Conservation (phyloP, 1,140 invertebrate species). For the Meloidogyne floridensis region DNA sequence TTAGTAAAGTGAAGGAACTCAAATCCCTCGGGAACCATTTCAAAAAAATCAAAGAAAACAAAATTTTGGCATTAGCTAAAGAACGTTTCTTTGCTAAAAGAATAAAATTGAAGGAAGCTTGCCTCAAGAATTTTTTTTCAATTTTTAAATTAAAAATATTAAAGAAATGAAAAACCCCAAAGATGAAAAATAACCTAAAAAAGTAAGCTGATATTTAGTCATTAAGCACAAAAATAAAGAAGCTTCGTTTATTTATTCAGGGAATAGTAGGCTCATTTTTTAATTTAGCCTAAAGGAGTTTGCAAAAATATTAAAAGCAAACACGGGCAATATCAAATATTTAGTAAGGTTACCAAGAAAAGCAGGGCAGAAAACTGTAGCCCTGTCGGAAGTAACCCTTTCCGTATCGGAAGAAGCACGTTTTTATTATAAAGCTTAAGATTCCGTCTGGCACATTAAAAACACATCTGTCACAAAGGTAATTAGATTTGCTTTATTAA, state of each 20-base stretch:
- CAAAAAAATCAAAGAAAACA: neutral
- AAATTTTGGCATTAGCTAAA: neutral
- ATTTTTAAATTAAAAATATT: neutral
- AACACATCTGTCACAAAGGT: no score
- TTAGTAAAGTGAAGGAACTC: neutral
- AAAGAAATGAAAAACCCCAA: no score
- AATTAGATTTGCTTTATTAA: no score
- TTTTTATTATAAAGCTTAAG: no score
- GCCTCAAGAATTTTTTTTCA: neutral
- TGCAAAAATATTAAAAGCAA: neutral
- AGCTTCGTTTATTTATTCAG: neutral
- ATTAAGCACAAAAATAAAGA: neutral
- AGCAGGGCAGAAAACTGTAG: no score
- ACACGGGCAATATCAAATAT: no score
- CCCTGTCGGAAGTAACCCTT: no score
- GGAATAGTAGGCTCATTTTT: neutral
- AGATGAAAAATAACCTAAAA: no score
- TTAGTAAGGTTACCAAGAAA: no score
- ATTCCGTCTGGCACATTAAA: no score
- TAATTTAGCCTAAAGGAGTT: neutral
- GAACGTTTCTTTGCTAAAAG: neutral
- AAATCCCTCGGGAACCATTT: neutral
- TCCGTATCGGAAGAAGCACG: no score
- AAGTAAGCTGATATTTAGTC: neutral
- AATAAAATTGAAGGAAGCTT: no score